Evolutionary conservation across 1,140 invertebrate species (phyloP).

Genomic region (Choristoneura fumiferana): DNA sequence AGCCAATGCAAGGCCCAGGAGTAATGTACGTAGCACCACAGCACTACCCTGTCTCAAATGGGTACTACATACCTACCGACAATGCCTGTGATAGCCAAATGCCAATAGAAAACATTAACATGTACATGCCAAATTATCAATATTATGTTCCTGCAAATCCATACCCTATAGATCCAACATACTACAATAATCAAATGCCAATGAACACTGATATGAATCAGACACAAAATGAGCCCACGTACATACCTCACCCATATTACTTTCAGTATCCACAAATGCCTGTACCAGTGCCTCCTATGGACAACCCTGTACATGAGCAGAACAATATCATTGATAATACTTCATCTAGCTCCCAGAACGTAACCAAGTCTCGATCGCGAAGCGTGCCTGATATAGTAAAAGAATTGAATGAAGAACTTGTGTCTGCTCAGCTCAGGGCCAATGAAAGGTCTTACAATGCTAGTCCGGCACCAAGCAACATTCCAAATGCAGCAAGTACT

Average conservation of each 20-base stretch:
- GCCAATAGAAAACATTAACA: slow-evolving; percentile 45
- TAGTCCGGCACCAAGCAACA: slow-evolving; percentile 52
- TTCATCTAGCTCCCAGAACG: slow-evolving; percentile 46
- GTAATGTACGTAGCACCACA: slow-evolving; percentile 54
- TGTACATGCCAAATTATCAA: slow-evolving; percentile 65
- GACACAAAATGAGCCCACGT: slow-evolving; percentile 46
- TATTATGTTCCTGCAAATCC: slow-evolving; percentile 59
- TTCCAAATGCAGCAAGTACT: slow-evolving; percentile 33
- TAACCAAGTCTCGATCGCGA: slow-evolving; percentile 77
- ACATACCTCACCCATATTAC: slow-evolving; percentile 63
- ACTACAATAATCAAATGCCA: slow-evolving; percentile 48
- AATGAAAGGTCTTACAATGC: slow-evolving; percentile 64
- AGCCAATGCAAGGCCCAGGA: slow-evolving; percentile 50
- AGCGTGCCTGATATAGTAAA: slow-evolving; percentile 86
- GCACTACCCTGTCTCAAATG: slow-evolving; percentile 55
- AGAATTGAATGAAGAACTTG: slow-evolving; percentile 84
- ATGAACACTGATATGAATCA: slow-evolving; percentile 39
- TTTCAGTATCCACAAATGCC: slow-evolving; percentile 52
- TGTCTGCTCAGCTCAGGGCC: slow-evolving; percentile 75
- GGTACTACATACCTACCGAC: slow-evolving; percentile 56
- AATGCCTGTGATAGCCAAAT: slow-evolving; percentile 50
- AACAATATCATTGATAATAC: slow-evolving; percentile 43
- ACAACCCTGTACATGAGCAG: slow-evolving; percentile 42
- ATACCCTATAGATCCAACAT: slow-evolving; percentile 40
- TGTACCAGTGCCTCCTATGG: slow-evolving; percentile 51